Conservation (phyloP, 1,140 invertebrate genomes). For the Oedothorax gibbosus region DNA sequence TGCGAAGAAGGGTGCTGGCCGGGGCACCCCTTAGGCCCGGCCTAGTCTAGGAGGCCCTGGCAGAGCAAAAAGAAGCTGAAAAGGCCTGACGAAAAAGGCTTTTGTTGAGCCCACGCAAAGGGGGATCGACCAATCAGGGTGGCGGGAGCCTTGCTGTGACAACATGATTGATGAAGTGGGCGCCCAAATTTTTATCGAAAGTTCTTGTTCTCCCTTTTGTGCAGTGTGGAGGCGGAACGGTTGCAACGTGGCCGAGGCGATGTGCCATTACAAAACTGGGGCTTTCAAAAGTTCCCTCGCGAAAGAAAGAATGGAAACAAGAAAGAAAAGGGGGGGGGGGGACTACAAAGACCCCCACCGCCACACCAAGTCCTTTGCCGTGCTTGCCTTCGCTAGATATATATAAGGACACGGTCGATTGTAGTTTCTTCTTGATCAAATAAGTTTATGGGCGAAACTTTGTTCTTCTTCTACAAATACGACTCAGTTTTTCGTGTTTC, state of each 20-base stretch:
- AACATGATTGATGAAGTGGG: slow-evolving; percentile 62
- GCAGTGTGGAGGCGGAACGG: slow-evolving; percentile 59
- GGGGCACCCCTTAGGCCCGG: slow-evolving; percentile 39
- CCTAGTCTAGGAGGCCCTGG: slow-evolving; percentile 40
- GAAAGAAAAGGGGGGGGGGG: slow-evolving; percentile 30
- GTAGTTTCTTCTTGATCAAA: slow-evolving; percentile 62
- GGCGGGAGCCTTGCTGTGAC: slow-evolving; percentile 61
- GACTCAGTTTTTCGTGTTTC: slow-evolving; percentile 60
- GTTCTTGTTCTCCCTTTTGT: slow-evolving; percentile 61
- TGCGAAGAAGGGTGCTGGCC: slow-evolving; percentile 20
- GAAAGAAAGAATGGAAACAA: slow-evolving; percentile 56
- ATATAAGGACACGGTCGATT: slow-evolving; percentile 61
- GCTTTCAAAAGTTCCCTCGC: slow-evolving; percentile 54
- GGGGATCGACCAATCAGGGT: slow-evolving; percentile 60
- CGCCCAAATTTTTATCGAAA: slow-evolving; percentile 62
- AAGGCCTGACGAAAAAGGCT: slow-evolving; percentile 56
- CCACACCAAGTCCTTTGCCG: slow-evolving; percentile 15
- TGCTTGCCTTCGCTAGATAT: slow-evolving; percentile 27
- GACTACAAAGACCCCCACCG: neutral
- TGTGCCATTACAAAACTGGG: slow-evolving; percentile 62
- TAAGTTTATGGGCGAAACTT: slow-evolving; percentile 62
- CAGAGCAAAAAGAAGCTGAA: slow-evolving; percentile 37
- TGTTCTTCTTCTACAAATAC: slow-evolving; percentile 61
- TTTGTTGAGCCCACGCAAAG: slow-evolving; percentile 59
- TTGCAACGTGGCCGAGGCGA: slow-evolving; percentile 60